phyloP scores from a whole-genome alignment of 2,888 invertebrate species.

The Aphodius sticticus region DNA sequence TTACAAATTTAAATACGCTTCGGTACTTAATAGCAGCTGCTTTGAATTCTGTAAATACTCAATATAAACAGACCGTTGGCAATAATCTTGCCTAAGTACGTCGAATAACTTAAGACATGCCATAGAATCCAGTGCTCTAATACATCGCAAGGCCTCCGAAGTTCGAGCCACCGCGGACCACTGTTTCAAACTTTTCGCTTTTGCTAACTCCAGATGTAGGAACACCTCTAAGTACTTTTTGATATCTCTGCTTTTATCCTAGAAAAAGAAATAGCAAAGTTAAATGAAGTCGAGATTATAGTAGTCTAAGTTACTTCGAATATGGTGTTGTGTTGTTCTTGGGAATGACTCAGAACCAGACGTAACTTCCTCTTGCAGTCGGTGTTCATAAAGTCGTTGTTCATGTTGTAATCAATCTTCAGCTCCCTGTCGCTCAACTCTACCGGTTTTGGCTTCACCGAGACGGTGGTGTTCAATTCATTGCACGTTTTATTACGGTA shows the following conservation, averaged over 20 bases:
- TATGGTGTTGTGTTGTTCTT: constrained; percentile 70
- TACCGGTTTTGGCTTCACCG: constrained; percentile 25
- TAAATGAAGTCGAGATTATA: constrained; percentile 11
- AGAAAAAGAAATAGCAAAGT: constrained; percentile 29
- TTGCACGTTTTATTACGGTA: constrained; percentile 67
- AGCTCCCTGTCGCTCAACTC: constrained; percentile 58
- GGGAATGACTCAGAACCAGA: constrained; percentile 88
- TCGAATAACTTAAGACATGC: constrained; percentile 78
- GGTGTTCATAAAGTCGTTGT: constrained; percentile 67
- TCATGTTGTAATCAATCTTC: constrained; percentile 63
- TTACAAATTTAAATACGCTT: constrained; percentile 75
- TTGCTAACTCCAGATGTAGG: constrained; percentile 79
- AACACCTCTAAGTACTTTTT: constrained; percentile 68
- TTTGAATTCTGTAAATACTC: constrained; percentile 83
- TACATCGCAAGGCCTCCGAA: constrained; percentile 83
- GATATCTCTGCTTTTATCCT: constrained; percentile 44
- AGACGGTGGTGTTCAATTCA: constrained; percentile 29
- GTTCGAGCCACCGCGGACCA: constrained; percentile 80
- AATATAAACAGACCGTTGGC: constrained; percentile 79
- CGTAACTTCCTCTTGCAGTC: constrained; percentile 89
- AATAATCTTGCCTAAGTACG: constrained; percentile 79
- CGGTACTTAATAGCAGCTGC: constrained; percentile 78
- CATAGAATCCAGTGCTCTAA: constrained; percentile 73
- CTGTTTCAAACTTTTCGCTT: constrained; percentile 82
- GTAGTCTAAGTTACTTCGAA: constrained; percentile 48